Conservation (phyloP, 2,888 invertebrate genomes). For the Synergus gifuensis region DNA sequence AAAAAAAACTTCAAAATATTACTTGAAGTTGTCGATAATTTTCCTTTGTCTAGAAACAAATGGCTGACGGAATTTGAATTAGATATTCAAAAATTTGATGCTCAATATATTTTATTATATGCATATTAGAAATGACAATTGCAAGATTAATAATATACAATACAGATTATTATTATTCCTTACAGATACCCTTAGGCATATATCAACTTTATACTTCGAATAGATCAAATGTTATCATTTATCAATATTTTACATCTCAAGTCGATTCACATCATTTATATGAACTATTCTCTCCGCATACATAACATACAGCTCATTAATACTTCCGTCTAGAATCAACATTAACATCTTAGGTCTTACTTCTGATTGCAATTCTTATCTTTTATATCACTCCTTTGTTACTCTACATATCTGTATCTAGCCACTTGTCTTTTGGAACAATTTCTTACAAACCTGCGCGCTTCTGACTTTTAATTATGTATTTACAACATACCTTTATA, state of each 20-base stretch:
- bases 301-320: slow-evolving; percentile 74
- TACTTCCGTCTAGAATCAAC: slow-evolving; percentile 75
- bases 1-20: slow-evolving; percentile 12
- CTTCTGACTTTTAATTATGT: slow-evolving; percentile 13
- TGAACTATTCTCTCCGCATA: slow-evolving; percentile 72
- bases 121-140: slow-evolving; percentile 64
- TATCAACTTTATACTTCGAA: slow-evolving; percentile 58
- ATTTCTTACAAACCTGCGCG: slow-evolving; percentile 3
- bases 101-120: slow-evolving; percentile 56
- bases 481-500: slow-evolving; percentile 31
- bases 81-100: neutral
- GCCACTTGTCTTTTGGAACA: slow-evolving; percentile 31
- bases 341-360: slow-evolving; percentile 53
- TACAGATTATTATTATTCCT: slow-evolving; percentile 68
- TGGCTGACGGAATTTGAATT: neutral
- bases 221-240: slow-evolving; percentile 37
- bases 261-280: slow-evolving; percentile 67
- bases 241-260: slow-evolving; percentile 72
- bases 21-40: slow-evolving; percentile 18
- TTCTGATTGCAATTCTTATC: slow-evolving; percentile 38
- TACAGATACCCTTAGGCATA: slow-evolving; percentile 65
- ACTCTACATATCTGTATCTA: slow-evolving; percentile 23
- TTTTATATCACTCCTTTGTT: slow-evolving; percentile 35
- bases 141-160: slow-evolving; percentile 68
- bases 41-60: slow-evolving; percentile 37